Percentiles rank a stretch among this genome's conserved stretches.
These are phyloP conservation scores for Drosophila ananassae DNA, from an alignment of 1,140 invertebrate species.

Conservation along the genomic window DNA sequence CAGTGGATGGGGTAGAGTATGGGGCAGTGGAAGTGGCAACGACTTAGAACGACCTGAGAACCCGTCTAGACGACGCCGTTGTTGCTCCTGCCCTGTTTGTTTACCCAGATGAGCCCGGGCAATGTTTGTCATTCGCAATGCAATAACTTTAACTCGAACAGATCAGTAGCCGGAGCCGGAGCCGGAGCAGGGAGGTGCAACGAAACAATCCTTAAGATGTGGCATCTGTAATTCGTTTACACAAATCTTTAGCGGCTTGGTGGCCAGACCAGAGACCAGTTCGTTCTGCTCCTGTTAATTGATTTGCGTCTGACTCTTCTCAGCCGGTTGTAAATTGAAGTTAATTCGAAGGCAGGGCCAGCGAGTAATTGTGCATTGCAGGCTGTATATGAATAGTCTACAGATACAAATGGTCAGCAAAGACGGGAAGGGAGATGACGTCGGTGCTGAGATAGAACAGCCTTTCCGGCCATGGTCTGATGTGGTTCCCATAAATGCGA, in stretches of 20 bases:
- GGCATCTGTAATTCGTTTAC: slow-evolving; percentile 75
- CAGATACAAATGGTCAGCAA: slow-evolving; percentile 34
- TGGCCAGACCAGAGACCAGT: neutral
- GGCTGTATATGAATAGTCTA: slow-evolving; percentile 44
- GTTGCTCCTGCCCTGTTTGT: slow-evolving; percentile 45
- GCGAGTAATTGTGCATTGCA: slow-evolving; percentile 62
- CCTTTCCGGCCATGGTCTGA: slow-evolving; percentile 2
- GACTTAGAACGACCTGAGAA: slow-evolving; percentile 12
- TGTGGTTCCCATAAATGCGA: slow-evolving; percentile 31
- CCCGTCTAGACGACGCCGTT: slow-evolving; percentile 51
- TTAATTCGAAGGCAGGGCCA: slow-evolving; percentile 60
- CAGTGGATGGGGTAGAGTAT: neutral
- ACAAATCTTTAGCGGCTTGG: slow-evolving; percentile 65
- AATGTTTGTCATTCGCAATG: slow-evolving; percentile 79
- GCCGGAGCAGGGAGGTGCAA: neutral
- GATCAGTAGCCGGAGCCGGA: neutral
- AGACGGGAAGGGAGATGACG: neutral
- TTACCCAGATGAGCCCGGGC: slow-evolving; percentile 50
- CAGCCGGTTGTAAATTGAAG: slow-evolving; percentile 68
- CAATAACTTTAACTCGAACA: slow-evolving; percentile 68
- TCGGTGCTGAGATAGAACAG: slow-evolving; percentile 15
- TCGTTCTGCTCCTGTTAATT: slow-evolving; percentile 60
- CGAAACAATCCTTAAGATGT: neutral
- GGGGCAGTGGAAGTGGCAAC: neutral
- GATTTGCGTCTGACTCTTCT: slow-evolving; percentile 50